Evolutionary conservation across 2,888 invertebrate species (phyloP).

Genomic region (Agapostemon virescens): DNA sequence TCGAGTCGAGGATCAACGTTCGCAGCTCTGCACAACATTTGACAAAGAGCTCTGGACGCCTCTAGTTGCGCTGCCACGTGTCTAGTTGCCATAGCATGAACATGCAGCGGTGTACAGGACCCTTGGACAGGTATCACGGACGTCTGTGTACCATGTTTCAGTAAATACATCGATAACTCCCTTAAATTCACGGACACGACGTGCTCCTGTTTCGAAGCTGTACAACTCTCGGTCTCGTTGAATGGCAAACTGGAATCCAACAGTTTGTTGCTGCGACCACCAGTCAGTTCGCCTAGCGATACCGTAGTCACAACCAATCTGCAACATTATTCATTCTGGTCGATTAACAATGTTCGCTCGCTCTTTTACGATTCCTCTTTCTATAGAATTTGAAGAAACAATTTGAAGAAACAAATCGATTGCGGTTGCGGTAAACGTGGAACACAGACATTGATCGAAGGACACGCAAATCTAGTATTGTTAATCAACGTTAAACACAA

Average conservation of each 20-base stretch:
- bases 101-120: constrained; percentile 85
- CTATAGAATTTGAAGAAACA: background rate
- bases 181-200: constrained; percentile 92
- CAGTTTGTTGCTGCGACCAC: constrained; percentile 75
- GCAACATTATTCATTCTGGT: constrained; percentile 30
- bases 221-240: constrained; percentile 91
- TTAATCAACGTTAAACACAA: constrained; percentile 18
- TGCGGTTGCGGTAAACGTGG: background rate
- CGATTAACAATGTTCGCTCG: background rate
- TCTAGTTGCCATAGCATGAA: constrained; percentile 90
- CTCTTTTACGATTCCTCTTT: background rate
- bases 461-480: constrained; percentile 62
- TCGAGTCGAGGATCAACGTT: constrained; percentile 86
- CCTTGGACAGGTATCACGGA: constrained; percentile 67
- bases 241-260: constrained; percentile 84
- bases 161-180: constrained; percentile 91
- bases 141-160: constrained; percentile 84
- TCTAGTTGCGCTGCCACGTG: constrained; percentile 92
- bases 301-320: constrained; percentile 69
- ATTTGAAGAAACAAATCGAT: background rate
- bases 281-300: constrained; percentile 75
- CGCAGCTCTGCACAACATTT: constrained; percentile 86
- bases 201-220: constrained; percentile 93
- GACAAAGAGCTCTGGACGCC: constrained; percentile 88
- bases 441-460: constrained; percentile 70